Evolutionary conservation across 2,797 vertebrate species (phyloP), one percentile per base, ranked within the genome.

Genomic region (Falco cherrug): DNA sequence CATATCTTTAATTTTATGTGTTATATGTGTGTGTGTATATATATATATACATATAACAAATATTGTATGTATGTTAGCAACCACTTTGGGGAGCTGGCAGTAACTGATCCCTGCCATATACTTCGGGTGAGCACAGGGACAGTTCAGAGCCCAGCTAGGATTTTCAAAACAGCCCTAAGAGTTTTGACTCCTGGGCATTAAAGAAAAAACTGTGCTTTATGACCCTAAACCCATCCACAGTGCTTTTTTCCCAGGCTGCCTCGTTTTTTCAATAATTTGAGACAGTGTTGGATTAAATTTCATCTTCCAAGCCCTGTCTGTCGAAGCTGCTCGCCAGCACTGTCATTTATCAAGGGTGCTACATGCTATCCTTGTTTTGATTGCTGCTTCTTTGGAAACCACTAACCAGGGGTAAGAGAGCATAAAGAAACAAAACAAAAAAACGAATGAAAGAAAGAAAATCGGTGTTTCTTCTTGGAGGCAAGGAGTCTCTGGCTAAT

Each of bases 241-340:
- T 28, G 74, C 77, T 96, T 64, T 47, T 89, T 93, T 94, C 91
- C 91, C 85, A 95, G 94, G 88, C 93, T 95, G 88, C 91, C 67
- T 90, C 65, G 0, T 95, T 91, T 93, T 71, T 84, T 91, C 76
- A 87, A 88, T 70, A 67, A 75, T 84, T 82, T 75, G 91, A 95
- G 91, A 87, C 87, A 84, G 54, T 29, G 29, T 75, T 87, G 91
- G 88, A 93, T 97, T 95, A 76, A 76, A 80, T 89, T 92, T 91
- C 89, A 17, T 85, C 73, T 90, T 91, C 57, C 65, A 81, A 74
- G 53, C 79, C 63, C 77, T 2, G 53, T 79, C 77, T 93, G 82
- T 57, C 78, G 82, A 78, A 89, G 87, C 79, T 94, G 68, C 86
- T 94, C 9, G 19, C 65, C 59, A 91, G 87, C 63, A 39, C 74